Percentiles rank a stretch among this genome's conserved stretches.
Conservation (phyloP, 2,888 invertebrate species). For the Neoascia interrupta region DNA sequence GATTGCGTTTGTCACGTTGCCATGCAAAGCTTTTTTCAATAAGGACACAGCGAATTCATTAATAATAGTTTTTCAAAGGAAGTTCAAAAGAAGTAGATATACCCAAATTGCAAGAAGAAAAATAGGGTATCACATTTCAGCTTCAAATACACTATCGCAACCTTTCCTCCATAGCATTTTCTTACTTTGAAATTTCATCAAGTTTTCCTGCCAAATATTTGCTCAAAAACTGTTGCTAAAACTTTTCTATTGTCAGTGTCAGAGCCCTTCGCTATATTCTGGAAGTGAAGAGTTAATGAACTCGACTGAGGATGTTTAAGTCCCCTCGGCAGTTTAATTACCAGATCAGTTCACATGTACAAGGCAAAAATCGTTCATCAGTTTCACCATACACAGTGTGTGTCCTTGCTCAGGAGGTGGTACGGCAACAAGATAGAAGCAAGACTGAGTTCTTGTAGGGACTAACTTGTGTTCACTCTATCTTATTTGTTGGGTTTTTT, state of each 20-base stretch:
- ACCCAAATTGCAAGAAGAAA: too few relatives aligned
- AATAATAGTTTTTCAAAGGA: too few relatives aligned
- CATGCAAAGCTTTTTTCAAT: too few relatives aligned
- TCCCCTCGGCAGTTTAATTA: slow-evolving; percentile 34
- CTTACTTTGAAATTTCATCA: slow-evolving; percentile 2
- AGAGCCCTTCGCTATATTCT: neutral
- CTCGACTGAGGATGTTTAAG: slow-evolving; percentile 14
- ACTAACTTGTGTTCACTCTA: too few relatives aligned
- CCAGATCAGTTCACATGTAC: slow-evolving; percentile 24
- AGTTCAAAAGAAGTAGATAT: too few relatives aligned
- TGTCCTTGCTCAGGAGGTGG: neutral
- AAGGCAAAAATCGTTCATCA: neutral
- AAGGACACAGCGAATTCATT: too few relatives aligned
- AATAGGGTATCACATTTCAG: too few relatives aligned
- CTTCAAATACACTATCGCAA: too few relatives aligned
- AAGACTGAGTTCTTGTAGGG: neutral
- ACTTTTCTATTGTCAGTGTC: slow-evolving; percentile 1
- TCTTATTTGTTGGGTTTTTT: too few relatives aligned
- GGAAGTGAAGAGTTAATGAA: slow-evolving; percentile 31
- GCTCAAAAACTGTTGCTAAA: slow-evolving; percentile 2
- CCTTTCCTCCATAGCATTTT: too few relatives aligned
- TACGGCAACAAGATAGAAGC: neutral
- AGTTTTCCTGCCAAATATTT: slow-evolving; percentile 33
- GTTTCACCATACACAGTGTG: neutral
- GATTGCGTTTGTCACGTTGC: too few relatives aligned